Conservation (phyloP, 2,888 invertebrate genomes). For the Metacarcinus magister region DNA sequence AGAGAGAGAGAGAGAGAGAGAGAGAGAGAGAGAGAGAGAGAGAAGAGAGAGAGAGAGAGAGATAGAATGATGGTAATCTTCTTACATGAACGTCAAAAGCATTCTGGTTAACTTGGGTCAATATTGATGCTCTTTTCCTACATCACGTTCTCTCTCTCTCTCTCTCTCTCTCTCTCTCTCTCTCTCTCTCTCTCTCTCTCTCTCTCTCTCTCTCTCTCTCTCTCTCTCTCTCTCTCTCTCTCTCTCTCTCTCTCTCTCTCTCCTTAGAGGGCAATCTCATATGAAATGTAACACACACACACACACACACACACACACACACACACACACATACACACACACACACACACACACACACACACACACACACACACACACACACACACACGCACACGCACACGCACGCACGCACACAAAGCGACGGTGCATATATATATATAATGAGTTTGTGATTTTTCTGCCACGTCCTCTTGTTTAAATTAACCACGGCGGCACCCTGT, state of each 20-base stretch:
- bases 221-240: too few species aligned
- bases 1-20: too few species aligned
- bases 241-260: constrained; percentile 4
- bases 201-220: constrained; percentile 20
- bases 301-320: constrained; percentile 26
- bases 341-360: constrained; percentile 3
- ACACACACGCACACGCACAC: not conserved
- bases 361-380: not conserved
- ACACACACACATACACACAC: constrained; percentile 15
- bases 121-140: not conserved
- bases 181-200: constrained; percentile 26
- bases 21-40: too few species aligned
- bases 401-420: not conserved
- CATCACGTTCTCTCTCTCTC: not conserved
- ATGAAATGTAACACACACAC: not conserved
- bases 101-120: not conserved
- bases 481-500: not conserved
- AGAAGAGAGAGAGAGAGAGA: not conserved
- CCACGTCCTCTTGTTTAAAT: not conserved
- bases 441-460: constrained; percentile 19
- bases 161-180: constrained; percentile 26
- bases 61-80: not conserved
- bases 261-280: not conserved
- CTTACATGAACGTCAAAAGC: not conserved
- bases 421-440: not conserved